phyloP scores from a whole-genome alignment of 30 jellyfish, hydroid and myxozoan species.

The Hydractinia echinata region DNA sequence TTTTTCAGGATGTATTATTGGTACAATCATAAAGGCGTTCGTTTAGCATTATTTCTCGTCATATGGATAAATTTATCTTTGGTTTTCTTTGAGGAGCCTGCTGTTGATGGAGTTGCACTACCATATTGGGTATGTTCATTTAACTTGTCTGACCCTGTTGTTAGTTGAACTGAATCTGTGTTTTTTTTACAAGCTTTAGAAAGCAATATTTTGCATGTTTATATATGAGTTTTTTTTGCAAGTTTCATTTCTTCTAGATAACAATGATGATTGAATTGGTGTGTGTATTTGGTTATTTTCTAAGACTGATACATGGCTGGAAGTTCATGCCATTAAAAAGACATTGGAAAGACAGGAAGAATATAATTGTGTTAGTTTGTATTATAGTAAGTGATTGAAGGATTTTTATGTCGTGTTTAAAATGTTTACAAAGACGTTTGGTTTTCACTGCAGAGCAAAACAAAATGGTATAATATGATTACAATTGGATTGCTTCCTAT shows the following conservation, averaged over 20 bases:
- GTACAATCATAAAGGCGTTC: constrained; percentile 61
- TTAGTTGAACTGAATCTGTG: neutral
- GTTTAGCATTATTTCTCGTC: constrained; percentile 46
- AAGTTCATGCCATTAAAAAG: constrained; percentile 79
- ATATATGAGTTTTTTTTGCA: constrained; percentile 12
- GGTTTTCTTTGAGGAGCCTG: constrained; percentile 83
- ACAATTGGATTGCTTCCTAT: no score
- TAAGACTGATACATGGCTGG: constrained; percentile 77
- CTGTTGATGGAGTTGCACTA: constrained; percentile 67
- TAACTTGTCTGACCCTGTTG: neutral
- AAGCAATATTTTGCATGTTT: neutral
- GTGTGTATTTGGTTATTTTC: constrained; percentile 59
- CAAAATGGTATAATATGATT: no score
- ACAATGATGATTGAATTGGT: constrained; percentile 70
- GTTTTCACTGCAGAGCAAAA: no score
- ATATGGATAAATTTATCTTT: constrained; percentile 63
- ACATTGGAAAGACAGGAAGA: constrained; percentile 78
- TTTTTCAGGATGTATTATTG: constrained; percentile 58
- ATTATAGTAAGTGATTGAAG: constrained; percentile 36
- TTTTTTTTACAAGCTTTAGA: neutral
- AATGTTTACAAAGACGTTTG: no score
- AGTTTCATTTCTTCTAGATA: constrained; percentile 36
- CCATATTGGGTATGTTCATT: constrained; percentile 81
- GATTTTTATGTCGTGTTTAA: neutral
- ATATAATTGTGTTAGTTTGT: constrained; percentile 58